These are phyloP conservation scores for Andrena camellia DNA, from an alignment of 2,888 invertebrate species.

Conservation along the genomic window DNA sequence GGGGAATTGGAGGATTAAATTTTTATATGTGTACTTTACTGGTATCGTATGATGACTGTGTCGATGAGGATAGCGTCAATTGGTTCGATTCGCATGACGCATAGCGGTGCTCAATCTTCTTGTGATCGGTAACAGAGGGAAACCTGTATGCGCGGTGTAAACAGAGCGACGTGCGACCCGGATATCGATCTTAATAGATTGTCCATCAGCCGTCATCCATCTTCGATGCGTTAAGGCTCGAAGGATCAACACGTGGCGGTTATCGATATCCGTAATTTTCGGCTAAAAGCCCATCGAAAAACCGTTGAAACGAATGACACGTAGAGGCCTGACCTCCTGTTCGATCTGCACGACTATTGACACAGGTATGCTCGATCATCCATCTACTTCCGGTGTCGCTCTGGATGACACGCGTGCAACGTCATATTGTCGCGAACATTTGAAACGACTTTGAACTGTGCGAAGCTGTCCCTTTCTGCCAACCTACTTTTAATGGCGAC, in stretches of 20 bases:
- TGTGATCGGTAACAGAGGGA: constrained; percentile 36
- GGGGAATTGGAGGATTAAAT: too few relatives aligned
- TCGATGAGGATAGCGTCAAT: neutral
- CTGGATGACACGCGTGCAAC: neutral
- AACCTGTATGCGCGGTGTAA: constrained; percentile 43
- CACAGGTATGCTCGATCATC: neutral
- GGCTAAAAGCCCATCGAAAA: constrained; percentile 39
- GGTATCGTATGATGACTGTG: too few relatives aligned
- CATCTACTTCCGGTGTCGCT: constrained; percentile 2
- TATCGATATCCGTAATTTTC: constrained; percentile 54
- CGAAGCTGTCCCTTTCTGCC: neutral
- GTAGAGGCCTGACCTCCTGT: neutral
- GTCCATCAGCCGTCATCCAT: constrained; percentile 76
- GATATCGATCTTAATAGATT: constrained; percentile 80
- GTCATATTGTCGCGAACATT: neutral
- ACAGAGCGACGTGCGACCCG: constrained; percentile 49
- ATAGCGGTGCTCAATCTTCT: constrained; percentile 19
- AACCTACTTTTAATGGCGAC: neutral
- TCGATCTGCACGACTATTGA: constrained; percentile 23
- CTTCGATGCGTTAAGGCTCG: constrained; percentile 57
- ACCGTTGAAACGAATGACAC: constrained; percentile 21
- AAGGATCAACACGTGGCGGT: constrained; percentile 67
- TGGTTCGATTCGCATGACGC: neutral
- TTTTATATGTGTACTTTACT: too few relatives aligned
- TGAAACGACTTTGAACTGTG: neutral